Percentiles rank a stretch among this genome's conserved stretches.
Conservation (phyloP, 1,140 invertebrate species). For the Heliconius congener region DNA sequence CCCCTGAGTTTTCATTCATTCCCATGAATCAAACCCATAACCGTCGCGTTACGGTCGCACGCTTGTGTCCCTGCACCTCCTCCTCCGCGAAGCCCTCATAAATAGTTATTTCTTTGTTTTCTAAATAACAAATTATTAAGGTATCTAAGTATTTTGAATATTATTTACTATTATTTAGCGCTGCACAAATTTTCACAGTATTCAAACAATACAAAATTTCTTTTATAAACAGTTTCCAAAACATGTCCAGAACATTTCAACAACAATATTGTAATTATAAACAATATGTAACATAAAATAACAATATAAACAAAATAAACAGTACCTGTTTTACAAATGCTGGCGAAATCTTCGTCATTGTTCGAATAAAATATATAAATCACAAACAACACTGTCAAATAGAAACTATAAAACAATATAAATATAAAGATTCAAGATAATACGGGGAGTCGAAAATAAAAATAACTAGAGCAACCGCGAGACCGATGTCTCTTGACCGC, state of each 20-base stretch:
- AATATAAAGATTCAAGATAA: too few species aligned
- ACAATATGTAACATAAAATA: not conserved
- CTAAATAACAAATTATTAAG: not conserved
- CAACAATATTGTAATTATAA: not conserved
- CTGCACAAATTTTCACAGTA: not conserved
- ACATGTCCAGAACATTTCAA: not conserved
- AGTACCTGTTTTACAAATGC: slow-evolving; percentile 68
- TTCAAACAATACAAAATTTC: not conserved
- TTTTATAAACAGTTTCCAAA: not conserved
- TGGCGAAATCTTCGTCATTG: slow-evolving; percentile 57
- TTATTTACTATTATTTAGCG: not conserved
- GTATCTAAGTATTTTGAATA: not conserved
- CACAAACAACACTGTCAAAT: not conserved
- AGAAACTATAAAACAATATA: not conserved
- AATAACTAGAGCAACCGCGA: slow-evolving; percentile 24
- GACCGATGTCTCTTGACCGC: slow-evolving; percentile 45
- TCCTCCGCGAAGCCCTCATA: too few species aligned
- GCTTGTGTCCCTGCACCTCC: too few species aligned
- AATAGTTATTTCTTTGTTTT: not conserved
- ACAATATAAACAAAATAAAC: not conserved
- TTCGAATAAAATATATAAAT: not conserved
- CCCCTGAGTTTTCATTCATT: too few species aligned
- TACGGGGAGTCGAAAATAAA: slow-evolving; percentile 18
- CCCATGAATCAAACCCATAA: too few species aligned
- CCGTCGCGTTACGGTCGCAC: too few species aligned